Base-by-base conservation (phyloP, 2,113 vertebrate species). In the Alosa alosa region DNA sequence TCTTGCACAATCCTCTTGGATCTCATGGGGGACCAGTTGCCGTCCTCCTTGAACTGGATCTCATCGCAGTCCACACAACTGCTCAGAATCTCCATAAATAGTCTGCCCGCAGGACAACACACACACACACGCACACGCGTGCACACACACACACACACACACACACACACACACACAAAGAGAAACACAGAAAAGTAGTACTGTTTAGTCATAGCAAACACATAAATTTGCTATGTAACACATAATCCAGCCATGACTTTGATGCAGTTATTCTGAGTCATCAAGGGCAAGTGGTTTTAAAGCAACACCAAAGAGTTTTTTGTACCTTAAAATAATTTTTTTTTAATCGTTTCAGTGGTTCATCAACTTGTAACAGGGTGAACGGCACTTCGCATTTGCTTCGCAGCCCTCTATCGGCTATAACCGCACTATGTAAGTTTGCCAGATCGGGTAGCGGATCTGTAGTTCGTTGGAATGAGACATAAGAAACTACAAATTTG, bases 21-120 rank as follows among this genome's bases (percentile, higher is more conserved):
- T 57, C 97, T 97, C 98, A 99, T 99, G 1, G 98, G 98, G 83
- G 97, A 92, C 98, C 98, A 99, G 0, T 94, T 97, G 3, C 98
- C 97, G 25, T 99, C 98, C 87, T 99, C 98, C 89, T 98, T 98
- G 84, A 99, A 99, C 91, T 99, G 98, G 90, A 99, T 99, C 88
- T 99, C 98, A 88, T 99, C 98, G 91, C 97, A 99, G 86, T 99
- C 98, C 86, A 97, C 97, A 81, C 97, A 99, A 85, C 96, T 98
- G 91, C 97, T 99, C 86, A 99, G 92, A 92, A 99, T 99, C 91
- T 99, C 98, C 98, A 99, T 99, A 93, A 99, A 99, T 90, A 99
- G 95, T 86, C 98, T 99, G 41, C 4, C 41, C 41, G 41, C 41
- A 44, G 41, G 0, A 82, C 92, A 68, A 87, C 4, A 84, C 47